Evolutionary conservation across 2,888 invertebrate species (phyloP).

Genomic region (Cryptus armator): DNA sequence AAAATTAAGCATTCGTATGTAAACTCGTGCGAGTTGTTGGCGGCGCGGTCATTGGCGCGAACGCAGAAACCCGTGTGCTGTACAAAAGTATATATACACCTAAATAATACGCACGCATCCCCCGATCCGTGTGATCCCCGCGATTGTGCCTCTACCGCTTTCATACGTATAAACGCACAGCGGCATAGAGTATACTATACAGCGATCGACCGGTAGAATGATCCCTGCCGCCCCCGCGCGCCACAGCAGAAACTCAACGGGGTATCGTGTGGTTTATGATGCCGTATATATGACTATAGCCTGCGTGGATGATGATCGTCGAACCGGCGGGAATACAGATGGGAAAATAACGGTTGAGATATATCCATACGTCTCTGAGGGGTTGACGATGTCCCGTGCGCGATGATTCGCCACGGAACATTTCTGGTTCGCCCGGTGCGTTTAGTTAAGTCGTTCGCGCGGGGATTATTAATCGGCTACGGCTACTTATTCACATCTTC

Average conservation of each 20-base stretch:
- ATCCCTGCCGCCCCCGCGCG: conserved; percentile 48
- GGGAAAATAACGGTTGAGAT: conserved; percentile 74
- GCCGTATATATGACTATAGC: conserved; percentile 58
- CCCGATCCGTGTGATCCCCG: conserved; percentile 40
- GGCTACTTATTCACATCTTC: conserved; percentile 56
- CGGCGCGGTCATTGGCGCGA: conserved; percentile 53
- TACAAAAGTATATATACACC: conserved; percentile 2
- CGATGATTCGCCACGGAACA: conserved; percentile 77
- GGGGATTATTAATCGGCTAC: conserved; percentile 77
- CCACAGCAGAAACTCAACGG: conserved; percentile 62
- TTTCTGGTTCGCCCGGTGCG: conserved; percentile 77
- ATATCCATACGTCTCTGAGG: conserved; percentile 41
- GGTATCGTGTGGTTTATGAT: conserved; percentile 77
- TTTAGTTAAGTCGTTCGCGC: conserved; percentile 81
- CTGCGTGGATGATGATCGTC: conserved; percentile 69
- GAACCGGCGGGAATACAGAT: conserved; percentile 75
- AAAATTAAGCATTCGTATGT: conserved; percentile 82
- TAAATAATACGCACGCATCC: conserved; percentile 40
- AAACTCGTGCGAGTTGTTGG: conserved; percentile 76
- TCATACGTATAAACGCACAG: conserved; percentile 13
- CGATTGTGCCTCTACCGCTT: conserved; percentile 39
- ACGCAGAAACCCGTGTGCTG: conserved; percentile 40
- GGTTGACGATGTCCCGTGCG: conserved; percentile 57
- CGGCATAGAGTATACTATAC: neutral
- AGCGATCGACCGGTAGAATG: conserved; percentile 41